Conservation (phyloP, 2,797 vertebrate species). For the Simalia tracyae region DNA sequence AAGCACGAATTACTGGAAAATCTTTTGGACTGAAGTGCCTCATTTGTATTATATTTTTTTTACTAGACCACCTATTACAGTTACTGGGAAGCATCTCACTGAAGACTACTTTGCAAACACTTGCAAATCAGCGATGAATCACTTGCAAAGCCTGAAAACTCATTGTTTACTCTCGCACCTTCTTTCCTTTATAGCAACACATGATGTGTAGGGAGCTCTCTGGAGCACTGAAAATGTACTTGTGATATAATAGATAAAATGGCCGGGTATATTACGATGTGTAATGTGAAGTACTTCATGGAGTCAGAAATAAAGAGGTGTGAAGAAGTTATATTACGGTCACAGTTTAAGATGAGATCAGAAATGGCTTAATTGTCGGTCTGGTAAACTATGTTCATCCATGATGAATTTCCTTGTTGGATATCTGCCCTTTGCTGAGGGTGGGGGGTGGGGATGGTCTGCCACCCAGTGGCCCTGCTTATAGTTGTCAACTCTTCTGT, state of each 20-base stretch:
- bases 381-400: not conserved
- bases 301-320: not conserved
- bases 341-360: not conserved
- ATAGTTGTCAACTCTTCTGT: not conserved
- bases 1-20: not conserved
- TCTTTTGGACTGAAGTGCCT: not conserved
- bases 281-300: not conserved
- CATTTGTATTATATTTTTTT: not conserved
- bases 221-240: not conserved
- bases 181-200: not conserved
- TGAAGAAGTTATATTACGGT: not conserved
- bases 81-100: not conserved
- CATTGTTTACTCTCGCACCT: not conserved
- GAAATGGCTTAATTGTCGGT: not conserved
- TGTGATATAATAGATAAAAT: not conserved
- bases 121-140: not conserved
- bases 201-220: not conserved
- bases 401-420: not conserved
- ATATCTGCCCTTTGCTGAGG: not conserved
- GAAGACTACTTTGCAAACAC: too few relatives aligned
- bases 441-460: not conserved
- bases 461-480: not conserved
- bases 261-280: too few relatives aligned
- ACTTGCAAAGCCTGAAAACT: not conserved
- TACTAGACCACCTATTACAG: not conserved